A percentile compares a stretch with the other conserved stretches of the same genome.
These are phyloP conservation scores for Sphaeramia orbicularis DNA, from an alignment of 2,797 vertebrate genomes.

Conservation along the genomic window DNA sequence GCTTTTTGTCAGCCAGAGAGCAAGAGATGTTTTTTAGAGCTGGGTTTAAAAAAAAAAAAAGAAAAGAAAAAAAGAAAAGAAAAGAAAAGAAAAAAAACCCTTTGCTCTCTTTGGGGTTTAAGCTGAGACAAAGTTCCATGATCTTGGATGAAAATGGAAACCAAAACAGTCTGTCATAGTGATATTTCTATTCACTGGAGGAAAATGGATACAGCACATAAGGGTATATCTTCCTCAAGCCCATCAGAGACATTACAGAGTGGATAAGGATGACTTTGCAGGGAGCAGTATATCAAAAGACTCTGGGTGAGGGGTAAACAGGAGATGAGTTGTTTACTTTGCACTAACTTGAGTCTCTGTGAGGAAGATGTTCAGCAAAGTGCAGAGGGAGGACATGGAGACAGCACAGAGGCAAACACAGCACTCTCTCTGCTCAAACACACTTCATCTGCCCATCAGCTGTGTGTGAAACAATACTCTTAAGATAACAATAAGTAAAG, in stretches of 20 bases:
- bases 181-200: constrained; percentile 18
- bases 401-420: not conserved
- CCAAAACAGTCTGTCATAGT: constrained; percentile 24
- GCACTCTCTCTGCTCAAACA: constrained; percentile 14
- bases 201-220: no score
- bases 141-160: constrained; percentile 42
- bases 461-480: constrained; percentile 60
- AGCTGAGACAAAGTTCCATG: constrained; percentile 16
- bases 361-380: constrained; percentile 22
- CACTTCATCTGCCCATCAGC: constrained; percentile 33
- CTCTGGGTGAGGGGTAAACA: constrained; percentile 47
- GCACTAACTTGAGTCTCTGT: not conserved
- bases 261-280: constrained; percentile 1
- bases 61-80: no score
- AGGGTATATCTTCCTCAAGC: not conserved
- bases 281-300: constrained; percentile 8
- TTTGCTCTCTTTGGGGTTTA: constrained; percentile 34
- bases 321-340: constrained; percentile 38
- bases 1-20: constrained; percentile 71
- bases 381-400: not conserved
- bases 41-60: constrained; percentile 46
- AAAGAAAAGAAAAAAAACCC: no score
- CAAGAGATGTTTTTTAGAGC: constrained; percentile 72
- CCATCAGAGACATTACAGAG: not conserved
- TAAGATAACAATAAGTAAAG: constrained; percentile 50